A percentile compares a stretch with the other conserved stretches of the same genome.
phyloP scores from a whole-genome alignment of 2,113 vertebrate species.

The Oceanites oceanicus region DNA sequence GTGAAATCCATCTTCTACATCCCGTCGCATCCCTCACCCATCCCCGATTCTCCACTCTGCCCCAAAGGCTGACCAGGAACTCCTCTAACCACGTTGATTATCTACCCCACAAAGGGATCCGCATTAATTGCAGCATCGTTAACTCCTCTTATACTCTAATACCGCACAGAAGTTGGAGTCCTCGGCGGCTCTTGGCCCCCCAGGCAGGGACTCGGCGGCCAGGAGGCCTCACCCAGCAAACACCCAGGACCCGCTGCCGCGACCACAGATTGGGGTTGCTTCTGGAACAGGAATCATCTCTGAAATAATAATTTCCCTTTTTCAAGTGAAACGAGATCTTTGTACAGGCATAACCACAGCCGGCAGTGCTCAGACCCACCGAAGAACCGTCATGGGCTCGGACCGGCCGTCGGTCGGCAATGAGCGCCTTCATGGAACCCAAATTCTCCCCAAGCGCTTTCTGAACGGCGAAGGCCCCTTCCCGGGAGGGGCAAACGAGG shows the following conservation, averaged over 20 bases:
- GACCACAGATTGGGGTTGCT: background rate
- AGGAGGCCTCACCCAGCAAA: background rate
- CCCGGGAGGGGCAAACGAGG: fast-evolving
- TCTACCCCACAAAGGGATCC: fast-evolving
- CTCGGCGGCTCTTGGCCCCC: no score
- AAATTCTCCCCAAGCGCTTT: background rate
- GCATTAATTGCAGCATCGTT: fast-evolving
- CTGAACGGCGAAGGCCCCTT: background rate
- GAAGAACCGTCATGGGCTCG: fast-evolving
- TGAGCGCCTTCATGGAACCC: no score
- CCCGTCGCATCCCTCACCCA: background rate
- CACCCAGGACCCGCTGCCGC: fast-evolving
- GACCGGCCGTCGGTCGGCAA: fast-evolving
- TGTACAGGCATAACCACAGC: fast-evolving
- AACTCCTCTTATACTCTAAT: background rate
- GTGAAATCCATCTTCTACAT: background rate
- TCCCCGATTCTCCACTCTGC: background rate
- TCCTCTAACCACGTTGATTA: fast-evolving
- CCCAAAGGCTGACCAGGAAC: background rate
- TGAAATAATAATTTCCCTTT: fast-evolving
- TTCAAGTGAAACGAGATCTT: background rate
- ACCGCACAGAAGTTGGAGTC: background rate
- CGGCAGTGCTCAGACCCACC: background rate
- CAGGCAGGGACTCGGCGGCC: no score
- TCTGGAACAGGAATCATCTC: background rate